phyloP scores from a whole-genome alignment of 2,888 invertebrate species.

The Drosophila gaucha region DNA sequence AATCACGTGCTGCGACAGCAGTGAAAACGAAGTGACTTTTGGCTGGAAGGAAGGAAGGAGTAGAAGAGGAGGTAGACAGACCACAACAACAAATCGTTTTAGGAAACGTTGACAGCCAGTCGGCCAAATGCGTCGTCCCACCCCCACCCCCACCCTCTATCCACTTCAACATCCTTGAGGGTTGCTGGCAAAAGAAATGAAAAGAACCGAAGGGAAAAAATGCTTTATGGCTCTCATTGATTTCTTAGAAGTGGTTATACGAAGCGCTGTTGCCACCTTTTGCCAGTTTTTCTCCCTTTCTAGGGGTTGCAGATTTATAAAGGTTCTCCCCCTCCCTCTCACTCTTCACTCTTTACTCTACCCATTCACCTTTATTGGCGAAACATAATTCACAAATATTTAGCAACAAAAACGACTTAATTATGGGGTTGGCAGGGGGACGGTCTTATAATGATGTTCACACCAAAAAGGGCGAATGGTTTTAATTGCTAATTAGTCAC shows the following conservation, averaged over 20 bases:
- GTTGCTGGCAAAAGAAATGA: slow-evolving; percentile 49
- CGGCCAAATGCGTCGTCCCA: slow-evolving; percentile 22
- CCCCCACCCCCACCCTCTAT: neutral
- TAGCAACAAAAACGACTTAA: slow-evolving; percentile 21
- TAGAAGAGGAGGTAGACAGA: slow-evolving; percentile 8
- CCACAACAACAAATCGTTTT: slow-evolving; percentile 61
- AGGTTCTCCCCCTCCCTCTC: slow-evolving; percentile 8
- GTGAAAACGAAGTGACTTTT: slow-evolving; percentile 45
- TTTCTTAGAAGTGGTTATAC: slow-evolving; percentile 61
- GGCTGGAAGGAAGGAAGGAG: neutral
- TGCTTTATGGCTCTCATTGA: slow-evolving; percentile 58
- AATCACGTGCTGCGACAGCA: slow-evolving; percentile 56
- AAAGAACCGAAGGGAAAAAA: slow-evolving; percentile 17
- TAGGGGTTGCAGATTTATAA: slow-evolving; percentile 31
- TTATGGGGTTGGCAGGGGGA: neutral
- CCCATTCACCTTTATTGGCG: slow-evolving; percentile 30
- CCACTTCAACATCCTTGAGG: slow-evolving; percentile 31
- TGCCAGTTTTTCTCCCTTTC: slow-evolving; percentile 5
- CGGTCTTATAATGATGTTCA: slow-evolving; percentile 43
- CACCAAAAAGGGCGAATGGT: slow-evolving; percentile 47
- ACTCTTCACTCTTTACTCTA: no score
- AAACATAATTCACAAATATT: slow-evolving; percentile 52
- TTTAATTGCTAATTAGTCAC: slow-evolving; percentile 77
- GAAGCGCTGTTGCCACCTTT: slow-evolving; percentile 56
- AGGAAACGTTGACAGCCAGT: slow-evolving; percentile 58